Evolutionary conservation across 2,888 invertebrate genomes (phyloP).

Genomic region (Iselma pallidipennis): DNA sequence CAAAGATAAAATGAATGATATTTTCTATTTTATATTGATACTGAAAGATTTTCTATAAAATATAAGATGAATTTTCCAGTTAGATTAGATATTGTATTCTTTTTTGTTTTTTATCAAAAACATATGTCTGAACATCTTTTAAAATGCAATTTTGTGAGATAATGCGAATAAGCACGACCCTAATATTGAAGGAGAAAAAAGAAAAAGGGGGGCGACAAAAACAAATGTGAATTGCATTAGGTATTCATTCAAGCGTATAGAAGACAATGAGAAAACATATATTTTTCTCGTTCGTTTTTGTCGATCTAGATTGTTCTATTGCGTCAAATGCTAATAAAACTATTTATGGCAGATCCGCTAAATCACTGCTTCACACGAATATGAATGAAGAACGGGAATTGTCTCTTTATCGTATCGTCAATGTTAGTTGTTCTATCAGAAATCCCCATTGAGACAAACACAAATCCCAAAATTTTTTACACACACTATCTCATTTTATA

Average conservation of each 20-base stretch:
- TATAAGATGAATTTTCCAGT: background rate
- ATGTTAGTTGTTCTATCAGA: background rate
- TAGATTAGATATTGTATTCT: background rate
- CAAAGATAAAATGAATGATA: too few species aligned
- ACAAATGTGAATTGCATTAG: constrained; percentile 57
- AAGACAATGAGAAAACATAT: constrained; percentile 40
- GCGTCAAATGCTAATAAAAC: constrained; percentile 39
- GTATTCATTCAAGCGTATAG: constrained; percentile 53
- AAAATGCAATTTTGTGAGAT: constrained; percentile 55
- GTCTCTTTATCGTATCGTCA: background rate
- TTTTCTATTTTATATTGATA: too few species aligned
- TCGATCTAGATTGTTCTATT: constrained; percentile 39
- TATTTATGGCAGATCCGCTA: constrained; percentile 42
- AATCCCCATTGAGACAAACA: background rate
- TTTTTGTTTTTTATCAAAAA: constrained; percentile 53
- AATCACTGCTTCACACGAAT: constrained; percentile 26
- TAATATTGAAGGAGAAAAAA: constrained; percentile 38
- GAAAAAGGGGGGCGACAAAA: constrained; percentile 51
- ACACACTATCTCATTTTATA: background rate
- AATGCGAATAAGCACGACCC: constrained; percentile 51
- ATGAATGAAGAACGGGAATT: background rate
- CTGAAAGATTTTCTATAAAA: too few species aligned
- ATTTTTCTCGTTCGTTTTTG: constrained; percentile 41
- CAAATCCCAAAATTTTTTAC: background rate
- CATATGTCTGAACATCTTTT: constrained; percentile 54